Conservation (phyloP, 2,797 vertebrate genomes). For the Nannoperca obscura region DNA sequence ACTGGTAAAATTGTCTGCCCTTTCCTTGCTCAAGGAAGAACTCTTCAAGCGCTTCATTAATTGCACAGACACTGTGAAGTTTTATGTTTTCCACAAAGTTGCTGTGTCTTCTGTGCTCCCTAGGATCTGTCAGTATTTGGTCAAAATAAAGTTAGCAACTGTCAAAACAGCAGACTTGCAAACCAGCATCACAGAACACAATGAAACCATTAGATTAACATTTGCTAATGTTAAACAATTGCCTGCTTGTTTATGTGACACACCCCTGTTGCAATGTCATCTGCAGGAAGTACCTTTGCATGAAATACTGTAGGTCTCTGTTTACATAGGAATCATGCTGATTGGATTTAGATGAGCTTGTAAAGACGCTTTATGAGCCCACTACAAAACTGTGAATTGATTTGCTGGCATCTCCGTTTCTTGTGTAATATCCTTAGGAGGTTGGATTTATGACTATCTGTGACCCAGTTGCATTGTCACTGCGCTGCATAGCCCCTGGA, state of each 20-base stretch:
- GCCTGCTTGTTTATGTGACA: constrained; percentile 58
- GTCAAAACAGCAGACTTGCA: constrained; percentile 62
- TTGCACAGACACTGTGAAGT: constrained; percentile 62
- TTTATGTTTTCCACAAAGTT: constrained; percentile 67
- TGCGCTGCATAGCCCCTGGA: constrained; percentile 66
- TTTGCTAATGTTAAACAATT: constrained; percentile 59
- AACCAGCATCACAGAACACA: constrained; percentile 26
- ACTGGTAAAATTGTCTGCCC: constrained; percentile 65
- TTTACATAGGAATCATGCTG: constrained; percentile 78
- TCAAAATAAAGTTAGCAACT: constrained; percentile 70
- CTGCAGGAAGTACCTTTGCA: constrained; percentile 59
- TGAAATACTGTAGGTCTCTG: constrained; percentile 70
- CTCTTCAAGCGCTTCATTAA: constrained; percentile 69
- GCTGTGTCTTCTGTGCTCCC: constrained; percentile 38
- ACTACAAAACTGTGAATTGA: constrained; percentile 83
- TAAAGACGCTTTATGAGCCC: constrained; percentile 79
- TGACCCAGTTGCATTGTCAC: constrained; percentile 81
- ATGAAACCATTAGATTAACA: constrained; percentile 48
- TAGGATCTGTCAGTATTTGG: constrained; percentile 48
- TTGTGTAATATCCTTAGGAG: constrained; percentile 84
- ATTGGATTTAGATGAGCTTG: constrained; percentile 79
- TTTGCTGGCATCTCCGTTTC: constrained; percentile 83
- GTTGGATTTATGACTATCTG: constrained; percentile 81
- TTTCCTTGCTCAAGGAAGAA: constrained; percentile 62
- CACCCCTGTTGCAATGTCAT: constrained; percentile 52